Evolutionary conservation across 2,888 invertebrate species (phyloP), one percentile per base, ranked within the genome.

Genomic region (Ligdia adustata): DNA sequence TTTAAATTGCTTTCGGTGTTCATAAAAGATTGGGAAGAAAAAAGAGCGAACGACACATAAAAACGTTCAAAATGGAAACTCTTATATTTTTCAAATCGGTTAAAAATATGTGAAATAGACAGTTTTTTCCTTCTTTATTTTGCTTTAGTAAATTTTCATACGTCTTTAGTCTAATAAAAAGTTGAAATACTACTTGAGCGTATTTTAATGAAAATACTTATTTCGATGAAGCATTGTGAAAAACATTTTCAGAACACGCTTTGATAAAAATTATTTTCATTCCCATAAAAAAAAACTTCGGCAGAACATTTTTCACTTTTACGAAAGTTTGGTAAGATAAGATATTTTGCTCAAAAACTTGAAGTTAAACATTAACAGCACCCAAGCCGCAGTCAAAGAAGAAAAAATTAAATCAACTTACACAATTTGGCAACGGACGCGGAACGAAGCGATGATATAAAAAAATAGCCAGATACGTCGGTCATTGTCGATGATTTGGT

Each of bases 401-500:
- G 32, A 40, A 47, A 49, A 59, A 57, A 56, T 57, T 54, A 52
- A 57, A 59, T 57, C 59, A 57, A 59, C 54, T 59, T 59, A 59
- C 46, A 48, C 59, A 59, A 59, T 59, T 59, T 59, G 54, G 54
- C 56, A 57, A 22, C 52, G 50, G 53, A 50, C 38, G 37, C 53
- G 44, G 13, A 24, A 31, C 9, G 34, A 18, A 35, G 37, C 44
- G 12, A 44, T 37, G 39, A 40, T 38, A 3, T 7, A 4, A 22
- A 22, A 28, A 39, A 34, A 24, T n/a, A n/a, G n/a, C n/a, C n/a
- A n/a, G n/a, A n/a, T n/a, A n/a, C n/a, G n/a, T n/a, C n/a, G n/a
- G n/a, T n/a, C n/a, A n/a, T n/a, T n/a, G n/a, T n/a, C n/a, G n/a
- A n/a, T n/a, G n/a, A n/a, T n/a, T n/a, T n/a, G n/a, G n/a, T n/a